phyloP scores from a whole-genome alignment of 2,113 vertebrate species.

The Antennarius striatus region DNA sequence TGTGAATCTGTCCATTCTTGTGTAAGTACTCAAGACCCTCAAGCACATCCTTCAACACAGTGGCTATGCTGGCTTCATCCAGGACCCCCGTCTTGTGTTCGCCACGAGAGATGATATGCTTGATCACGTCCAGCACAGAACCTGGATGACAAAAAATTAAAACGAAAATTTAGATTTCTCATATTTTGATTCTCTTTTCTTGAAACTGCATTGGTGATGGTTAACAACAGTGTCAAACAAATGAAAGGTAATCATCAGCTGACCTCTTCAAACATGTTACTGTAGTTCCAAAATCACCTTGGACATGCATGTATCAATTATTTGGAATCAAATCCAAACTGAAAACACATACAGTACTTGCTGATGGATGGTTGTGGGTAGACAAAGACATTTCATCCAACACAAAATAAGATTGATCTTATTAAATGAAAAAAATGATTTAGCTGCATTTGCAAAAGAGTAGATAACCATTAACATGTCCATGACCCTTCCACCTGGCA shows the following conservation, averaged over 20 bases:
- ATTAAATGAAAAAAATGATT: conserved; percentile 25
- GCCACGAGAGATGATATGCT: conserved; percentile 94
- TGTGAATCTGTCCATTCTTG: conserved; percentile 97
- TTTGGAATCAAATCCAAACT: conserved; percentile 29
- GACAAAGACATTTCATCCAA: conserved; percentile 18
- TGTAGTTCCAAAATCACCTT: conserved; percentile 15
- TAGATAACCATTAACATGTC: conserved; percentile 33
- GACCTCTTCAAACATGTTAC: background rate
- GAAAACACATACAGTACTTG: conserved; percentile 54
- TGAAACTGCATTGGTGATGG: conserved; percentile 4
- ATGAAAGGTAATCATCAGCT: background rate
- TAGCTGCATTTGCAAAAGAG: conserved; percentile 15
- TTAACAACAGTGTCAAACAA: conserved; percentile 9
- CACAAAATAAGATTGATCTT: conserved; percentile 9
- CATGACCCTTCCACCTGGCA: conserved; percentile 56
- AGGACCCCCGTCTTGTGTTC: conserved; percentile 94
- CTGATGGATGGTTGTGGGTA: conserved; percentile 26
- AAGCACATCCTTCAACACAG: conserved; percentile 91
- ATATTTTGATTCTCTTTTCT: background rate
- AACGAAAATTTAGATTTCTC: background rate
- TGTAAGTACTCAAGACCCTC: conserved; percentile 95
- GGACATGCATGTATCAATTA: conserved; percentile 7
- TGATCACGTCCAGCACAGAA: conserved; percentile 96
- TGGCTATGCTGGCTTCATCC: conserved; percentile 93
- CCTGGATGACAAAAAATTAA: conserved; percentile 73